A percentile compares a stretch with the other conserved stretches of the same genome.
phyloP scores from a whole-genome alignment of 2,888 invertebrate species.

The Meteorus cinctellus region DNA sequence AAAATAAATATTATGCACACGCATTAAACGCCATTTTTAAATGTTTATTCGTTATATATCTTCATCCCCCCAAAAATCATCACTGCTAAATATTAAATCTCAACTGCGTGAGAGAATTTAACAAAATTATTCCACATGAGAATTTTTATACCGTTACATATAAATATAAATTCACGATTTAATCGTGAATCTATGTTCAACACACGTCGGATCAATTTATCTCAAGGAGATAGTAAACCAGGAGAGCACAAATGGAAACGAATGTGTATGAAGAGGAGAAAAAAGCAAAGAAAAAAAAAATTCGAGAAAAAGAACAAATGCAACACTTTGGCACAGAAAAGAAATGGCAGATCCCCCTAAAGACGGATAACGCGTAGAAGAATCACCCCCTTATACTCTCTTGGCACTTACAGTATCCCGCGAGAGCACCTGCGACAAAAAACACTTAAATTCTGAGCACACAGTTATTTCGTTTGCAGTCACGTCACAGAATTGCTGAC shows the following conservation, averaged over 20 bases:
- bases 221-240: neutral
- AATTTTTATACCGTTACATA: neutral
- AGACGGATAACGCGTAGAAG: neutral
- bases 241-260: neutral
- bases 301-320: neutral
- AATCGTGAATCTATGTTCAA: neutral
- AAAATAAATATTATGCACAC: neutral
- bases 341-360: neutral
- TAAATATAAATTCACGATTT: neutral
- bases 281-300: slow-evolving; percentile 8
- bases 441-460: slow-evolving; percentile 18
- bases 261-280: neutral
- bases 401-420: neutral
- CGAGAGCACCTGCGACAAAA: slow-evolving; percentile 4
- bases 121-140: neutral
- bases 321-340: neutral
- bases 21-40: neutral
- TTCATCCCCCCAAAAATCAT: neutral
- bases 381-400: neutral
- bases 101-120: neutral
- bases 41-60: neutral
- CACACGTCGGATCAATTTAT: neutral
- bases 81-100: neutral
- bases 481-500: neutral
- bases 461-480: neutral